Conservation (phyloP, 1,140 invertebrate genomes). For the Aphidius ervi region DNA sequence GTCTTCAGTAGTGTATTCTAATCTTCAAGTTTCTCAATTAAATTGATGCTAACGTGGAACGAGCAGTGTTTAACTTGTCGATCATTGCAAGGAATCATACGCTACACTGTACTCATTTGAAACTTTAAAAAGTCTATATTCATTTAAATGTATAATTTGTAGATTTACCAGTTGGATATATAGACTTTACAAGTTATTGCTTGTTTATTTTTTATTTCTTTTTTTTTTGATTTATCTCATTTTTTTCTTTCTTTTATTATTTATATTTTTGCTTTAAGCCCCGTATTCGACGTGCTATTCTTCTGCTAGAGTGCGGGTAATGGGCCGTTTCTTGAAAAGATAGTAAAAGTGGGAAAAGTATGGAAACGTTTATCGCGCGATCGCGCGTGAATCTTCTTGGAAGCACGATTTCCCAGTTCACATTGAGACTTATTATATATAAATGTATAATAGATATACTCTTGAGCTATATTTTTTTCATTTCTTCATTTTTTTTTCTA, state of each 20-base stretch:
- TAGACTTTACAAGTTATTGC: slow-evolving; percentile 15
- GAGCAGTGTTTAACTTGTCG: slow-evolving; percentile 24
- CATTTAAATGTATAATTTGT: not conserved
- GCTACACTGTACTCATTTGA: too few relatives aligned
- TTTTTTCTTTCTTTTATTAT: not conserved
- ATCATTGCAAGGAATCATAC: not conserved
- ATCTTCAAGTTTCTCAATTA: slow-evolving; percentile 46
- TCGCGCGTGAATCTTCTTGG: slow-evolving; percentile 22
- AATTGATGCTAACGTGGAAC: slow-evolving; percentile 32
- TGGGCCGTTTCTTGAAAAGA: slow-evolving; percentile 17
- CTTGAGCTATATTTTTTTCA: too few relatives aligned
- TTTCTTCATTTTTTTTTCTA: not conserved
- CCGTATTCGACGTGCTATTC: not conserved
- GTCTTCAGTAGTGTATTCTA: slow-evolving; percentile 34
- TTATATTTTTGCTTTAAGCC: not conserved
- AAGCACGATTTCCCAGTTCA: slow-evolving; percentile 14
- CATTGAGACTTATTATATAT: slow-evolving; percentile 12
- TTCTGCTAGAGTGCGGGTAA: slow-evolving; percentile 14
- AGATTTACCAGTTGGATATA: slow-evolving; percentile 10
- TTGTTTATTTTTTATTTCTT: not conserved
- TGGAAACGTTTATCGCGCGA: slow-evolving; percentile 25
- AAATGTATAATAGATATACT: slow-evolving; percentile 4
- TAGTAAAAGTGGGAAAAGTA: slow-evolving; percentile 10
- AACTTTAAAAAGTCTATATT: too few relatives aligned
- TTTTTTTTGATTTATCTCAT: slow-evolving; percentile 3